Evolutionary conservation across 1,140 invertebrate species (phyloP).

Genomic region (Dreissena rostriformis): DNA sequence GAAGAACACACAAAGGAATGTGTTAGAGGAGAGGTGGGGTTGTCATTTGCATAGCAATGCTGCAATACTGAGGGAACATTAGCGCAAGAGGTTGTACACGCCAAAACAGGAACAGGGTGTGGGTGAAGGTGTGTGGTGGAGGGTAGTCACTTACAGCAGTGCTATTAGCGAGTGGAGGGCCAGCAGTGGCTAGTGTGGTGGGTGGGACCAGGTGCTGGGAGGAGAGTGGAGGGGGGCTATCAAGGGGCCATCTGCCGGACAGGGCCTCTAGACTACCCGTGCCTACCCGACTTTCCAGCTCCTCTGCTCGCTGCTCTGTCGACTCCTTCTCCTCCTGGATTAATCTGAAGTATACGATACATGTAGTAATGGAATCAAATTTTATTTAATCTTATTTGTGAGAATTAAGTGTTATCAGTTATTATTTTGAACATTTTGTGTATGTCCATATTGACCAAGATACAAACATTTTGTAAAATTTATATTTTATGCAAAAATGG

Average conservation of each 20-base stretch:
- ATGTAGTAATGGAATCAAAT: too few species aligned
- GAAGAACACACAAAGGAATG: too few species aligned
- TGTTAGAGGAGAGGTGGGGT: too few species aligned
- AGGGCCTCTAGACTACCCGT: slow-evolving; percentile 84
- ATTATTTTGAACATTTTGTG: background rate
- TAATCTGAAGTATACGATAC: slow-evolving; percentile 81
- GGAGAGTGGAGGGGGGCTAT: slow-evolving; percentile 82
- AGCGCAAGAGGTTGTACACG: background rate
- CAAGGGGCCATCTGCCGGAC: slow-evolving; percentile 75
- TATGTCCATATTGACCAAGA: background rate
- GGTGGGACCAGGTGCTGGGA: slow-evolving; percentile 60
- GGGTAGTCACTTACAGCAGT: slow-evolving; percentile 41
- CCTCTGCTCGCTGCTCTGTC: slow-evolving; percentile 96
- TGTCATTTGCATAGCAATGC: too few species aligned
- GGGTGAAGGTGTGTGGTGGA: background rate
- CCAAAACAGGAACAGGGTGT: background rate
- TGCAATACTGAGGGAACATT: too few species aligned
- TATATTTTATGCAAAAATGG: too few species aligned
- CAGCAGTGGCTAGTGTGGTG: slow-evolving; percentile 29
- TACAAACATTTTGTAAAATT: background rate
- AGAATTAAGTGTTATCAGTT: too few species aligned
- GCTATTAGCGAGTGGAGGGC: slow-evolving; percentile 36
- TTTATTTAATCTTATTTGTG: too few species aligned
- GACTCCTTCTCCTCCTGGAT: slow-evolving; percentile 99
- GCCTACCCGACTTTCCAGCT: slow-evolving; percentile 97